These are phyloP conservation scores for Apamea epomidion DNA, from an alignment of 2,888 invertebrate species.

Conservation along the genomic window DNA sequence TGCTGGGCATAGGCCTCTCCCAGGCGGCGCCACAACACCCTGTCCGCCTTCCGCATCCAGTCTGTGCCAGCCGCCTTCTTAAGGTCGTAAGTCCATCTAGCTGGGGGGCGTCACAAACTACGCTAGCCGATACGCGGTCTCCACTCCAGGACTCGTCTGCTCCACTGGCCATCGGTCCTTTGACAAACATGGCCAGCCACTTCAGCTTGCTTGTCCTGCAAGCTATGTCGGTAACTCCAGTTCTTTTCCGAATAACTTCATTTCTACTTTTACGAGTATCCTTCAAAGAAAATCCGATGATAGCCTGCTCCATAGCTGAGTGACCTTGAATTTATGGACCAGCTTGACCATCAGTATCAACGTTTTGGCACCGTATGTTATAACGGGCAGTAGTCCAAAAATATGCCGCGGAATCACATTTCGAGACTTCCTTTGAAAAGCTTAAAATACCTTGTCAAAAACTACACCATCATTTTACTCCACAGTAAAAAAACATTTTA, in stretches of 20 bases:
- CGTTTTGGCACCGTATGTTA: not conserved
- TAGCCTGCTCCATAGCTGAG: too few relatives aligned
- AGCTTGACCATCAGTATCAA: not conserved
- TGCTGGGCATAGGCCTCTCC: not conserved
- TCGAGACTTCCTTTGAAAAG: not conserved
- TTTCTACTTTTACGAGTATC: too few relatives aligned
- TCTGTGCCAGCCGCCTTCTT: not conserved
- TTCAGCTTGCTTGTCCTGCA: not conserved
- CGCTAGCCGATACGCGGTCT: too few relatives aligned
- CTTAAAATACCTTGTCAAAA: constrained; percentile 1
- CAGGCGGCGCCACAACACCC: not conserved
- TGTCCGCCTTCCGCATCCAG: too few relatives aligned
- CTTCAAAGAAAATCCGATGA: not conserved
- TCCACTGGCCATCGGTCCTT: not conserved
- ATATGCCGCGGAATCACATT: not conserved
- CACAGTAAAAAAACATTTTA: constrained; percentile 39
- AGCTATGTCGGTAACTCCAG: not conserved
- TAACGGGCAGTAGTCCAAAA: not conserved
- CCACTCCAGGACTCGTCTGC: not conserved
- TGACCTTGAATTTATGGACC: too few relatives aligned
- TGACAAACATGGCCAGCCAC: not conserved
- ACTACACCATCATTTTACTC: constrained; percentile 25
- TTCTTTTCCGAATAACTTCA: not conserved
- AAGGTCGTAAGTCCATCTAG: too few relatives aligned
- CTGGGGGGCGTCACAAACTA: too few relatives aligned